phyloP scores from a whole-genome alignment of 2,113 vertebrate genomes.

The Sapayoa aenigma region DNA sequence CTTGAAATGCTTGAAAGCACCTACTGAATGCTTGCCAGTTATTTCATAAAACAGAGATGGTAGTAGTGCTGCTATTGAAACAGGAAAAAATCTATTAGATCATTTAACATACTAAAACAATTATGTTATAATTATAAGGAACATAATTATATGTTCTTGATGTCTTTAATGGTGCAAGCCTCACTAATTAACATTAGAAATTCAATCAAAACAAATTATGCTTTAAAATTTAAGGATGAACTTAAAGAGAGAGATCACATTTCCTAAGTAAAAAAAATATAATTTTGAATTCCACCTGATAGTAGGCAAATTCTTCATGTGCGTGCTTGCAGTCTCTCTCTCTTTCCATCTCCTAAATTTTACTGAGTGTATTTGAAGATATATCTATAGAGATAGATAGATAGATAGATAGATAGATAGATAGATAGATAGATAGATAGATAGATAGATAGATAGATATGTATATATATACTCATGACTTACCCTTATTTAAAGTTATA shows the following conservation, averaged over 20 bases:
- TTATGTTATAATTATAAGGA: constrained; percentile 69
- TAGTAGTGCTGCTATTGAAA: constrained; percentile 45
- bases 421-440: background rate
- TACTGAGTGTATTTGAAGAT: background rate
- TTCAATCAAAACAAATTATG: constrained; percentile 70
- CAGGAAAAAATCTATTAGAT: constrained; percentile 65
- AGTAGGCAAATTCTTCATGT: background rate
- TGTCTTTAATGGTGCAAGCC: constrained; percentile 63
- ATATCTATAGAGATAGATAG: background rate
- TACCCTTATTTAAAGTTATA: background rate
- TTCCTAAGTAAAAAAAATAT: constrained; percentile 39
- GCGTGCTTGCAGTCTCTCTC: background rate
- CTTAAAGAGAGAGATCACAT: constrained; percentile 49
- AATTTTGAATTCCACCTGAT: constrained; percentile 9
- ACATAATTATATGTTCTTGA: constrained; percentile 70
- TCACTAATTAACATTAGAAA: constrained; percentile 70
- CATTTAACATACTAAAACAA: constrained; percentile 70
- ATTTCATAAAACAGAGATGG: constrained; percentile 61
- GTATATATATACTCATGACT: background rate
- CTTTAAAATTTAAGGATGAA: constrained; percentile 63
- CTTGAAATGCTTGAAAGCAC: constrained; percentile 53
- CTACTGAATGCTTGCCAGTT: constrained; percentile 57
- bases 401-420: background rate
- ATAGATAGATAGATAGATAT: background rate
- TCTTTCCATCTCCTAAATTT: background rate